phyloP scores from a whole-genome alignment of 92 coral and sea anemone genomes.

The Siderastrea siderea region DNA sequence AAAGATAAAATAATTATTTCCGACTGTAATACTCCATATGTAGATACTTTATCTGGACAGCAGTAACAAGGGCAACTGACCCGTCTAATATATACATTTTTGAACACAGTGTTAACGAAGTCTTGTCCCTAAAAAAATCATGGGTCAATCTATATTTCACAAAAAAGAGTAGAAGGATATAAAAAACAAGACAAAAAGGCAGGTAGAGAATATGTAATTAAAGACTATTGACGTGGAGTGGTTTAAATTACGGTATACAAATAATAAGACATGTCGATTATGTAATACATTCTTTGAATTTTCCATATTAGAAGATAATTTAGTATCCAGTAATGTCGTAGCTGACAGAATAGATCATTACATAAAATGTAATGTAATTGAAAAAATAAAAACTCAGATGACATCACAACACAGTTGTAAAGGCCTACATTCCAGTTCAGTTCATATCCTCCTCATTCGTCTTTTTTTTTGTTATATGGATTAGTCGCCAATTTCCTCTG shows the following conservation, averaged over 20 bases:
- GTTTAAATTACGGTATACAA: slow-evolving; percentile 42
- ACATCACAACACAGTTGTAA: too few relatives aligned
- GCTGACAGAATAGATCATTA: too few relatives aligned
- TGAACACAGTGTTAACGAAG: slow-evolving; percentile 19
- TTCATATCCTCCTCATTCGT: too few relatives aligned
- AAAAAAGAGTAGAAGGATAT: slow-evolving; percentile 32
- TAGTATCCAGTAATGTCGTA: too few relatives aligned
- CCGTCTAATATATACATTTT: slow-evolving; percentile 7
- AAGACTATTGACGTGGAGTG: slow-evolving; percentile 40
- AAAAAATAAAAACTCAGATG: too few relatives aligned
- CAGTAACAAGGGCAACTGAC: slow-evolving; percentile 15
- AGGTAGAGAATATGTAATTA: slow-evolving; percentile 1
- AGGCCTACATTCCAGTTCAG: too few relatives aligned
- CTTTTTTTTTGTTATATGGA: neutral
- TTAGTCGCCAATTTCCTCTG: neutral
- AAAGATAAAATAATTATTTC: slow-evolving; percentile 24
- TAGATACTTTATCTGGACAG: slow-evolving; percentile 18
- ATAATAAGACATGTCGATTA: slow-evolving; percentile 28
- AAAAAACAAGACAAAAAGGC: slow-evolving; percentile 28
- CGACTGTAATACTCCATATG: slow-evolving; percentile 26
- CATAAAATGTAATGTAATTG: too few relatives aligned
- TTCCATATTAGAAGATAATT: too few relatives aligned
- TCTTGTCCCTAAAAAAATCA: slow-evolving; percentile 29
- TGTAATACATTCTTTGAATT: neutral
- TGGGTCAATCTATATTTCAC: slow-evolving; percentile 40